phyloP scores from a whole-genome alignment of 2,797 vertebrate genomes.

The Sciurus carolinensis region DNA sequence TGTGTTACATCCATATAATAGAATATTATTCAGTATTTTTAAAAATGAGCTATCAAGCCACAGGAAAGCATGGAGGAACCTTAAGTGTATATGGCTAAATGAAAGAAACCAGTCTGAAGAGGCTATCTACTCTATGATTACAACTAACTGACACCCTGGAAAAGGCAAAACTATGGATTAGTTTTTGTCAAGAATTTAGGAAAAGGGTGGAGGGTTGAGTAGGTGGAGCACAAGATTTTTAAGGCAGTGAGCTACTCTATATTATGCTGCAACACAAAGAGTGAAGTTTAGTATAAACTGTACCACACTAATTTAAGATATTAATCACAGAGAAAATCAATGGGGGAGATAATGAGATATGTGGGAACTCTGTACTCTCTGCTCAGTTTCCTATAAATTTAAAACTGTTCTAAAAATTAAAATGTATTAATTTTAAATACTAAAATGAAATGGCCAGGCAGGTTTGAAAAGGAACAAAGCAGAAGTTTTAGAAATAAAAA shows the following conservation, averaged over 20 bases:
- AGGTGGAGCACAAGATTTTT: not conserved
- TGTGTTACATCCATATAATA: not conserved
- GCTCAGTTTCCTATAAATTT: not conserved
- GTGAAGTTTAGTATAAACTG: not conserved
- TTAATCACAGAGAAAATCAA: not conserved
- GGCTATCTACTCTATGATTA: not conserved
- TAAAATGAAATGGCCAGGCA: not conserved
- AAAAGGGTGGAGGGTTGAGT: not conserved
- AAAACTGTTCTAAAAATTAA: not conserved
- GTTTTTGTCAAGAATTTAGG: not conserved
- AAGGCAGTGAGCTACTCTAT: not conserved
- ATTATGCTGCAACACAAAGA: not conserved
- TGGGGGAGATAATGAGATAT: not conserved
- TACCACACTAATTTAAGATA: not conserved
- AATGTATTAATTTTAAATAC: not conserved
- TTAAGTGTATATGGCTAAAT: not conserved
- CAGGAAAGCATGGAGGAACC: not conserved
- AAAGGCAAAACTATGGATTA: not conserved
- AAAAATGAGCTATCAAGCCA: not conserved
- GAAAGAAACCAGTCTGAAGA: not conserved
- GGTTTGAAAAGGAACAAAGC: slow-evolving; percentile 31
- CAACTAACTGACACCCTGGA: not conserved
- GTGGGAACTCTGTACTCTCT: not conserved
- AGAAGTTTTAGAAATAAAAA: slow-evolving; percentile 42
- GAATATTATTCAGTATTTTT: not conserved